Conservation (phyloP, 2,113 vertebrate species). For the Collichthys lucidus region DNA sequence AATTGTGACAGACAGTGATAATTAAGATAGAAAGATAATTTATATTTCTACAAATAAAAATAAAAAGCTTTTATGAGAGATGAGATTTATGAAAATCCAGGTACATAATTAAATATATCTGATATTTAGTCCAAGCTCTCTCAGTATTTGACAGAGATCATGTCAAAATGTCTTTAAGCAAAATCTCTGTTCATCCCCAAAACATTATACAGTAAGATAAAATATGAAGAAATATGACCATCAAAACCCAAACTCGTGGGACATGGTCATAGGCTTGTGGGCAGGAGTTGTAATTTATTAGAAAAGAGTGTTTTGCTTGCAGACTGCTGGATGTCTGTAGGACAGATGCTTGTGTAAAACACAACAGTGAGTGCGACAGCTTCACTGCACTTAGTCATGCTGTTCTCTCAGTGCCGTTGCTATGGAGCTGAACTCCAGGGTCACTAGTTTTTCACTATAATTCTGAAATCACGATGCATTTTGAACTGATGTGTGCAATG, state of each 20-base stretch:
- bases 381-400: slow-evolving; percentile 49
- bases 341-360: slow-evolving; percentile 32
- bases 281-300: not conserved
- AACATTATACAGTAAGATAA: not conserved
- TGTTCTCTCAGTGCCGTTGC: slow-evolving; percentile 52
- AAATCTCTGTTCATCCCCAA: not conserved
- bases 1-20: no score
- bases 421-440: slow-evolving; percentile 40
- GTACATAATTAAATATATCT: not conserved
- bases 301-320: not conserved
- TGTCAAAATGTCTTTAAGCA: not conserved
- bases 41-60: not conserved
- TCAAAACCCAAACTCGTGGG: slow-evolving; percentile 7
- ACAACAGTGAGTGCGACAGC: slow-evolving; percentile 18
- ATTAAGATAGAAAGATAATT: no score
- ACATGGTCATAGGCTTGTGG: not conserved
- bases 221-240: not conserved
- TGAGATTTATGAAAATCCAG: not conserved
- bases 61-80: no score
- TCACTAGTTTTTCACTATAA: slow-evolving; percentile 37
- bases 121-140: not conserved
- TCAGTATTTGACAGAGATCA: not conserved
- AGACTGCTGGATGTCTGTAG: slow-evolving; percentile 8
- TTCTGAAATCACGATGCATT: slow-evolving; percentile 23
- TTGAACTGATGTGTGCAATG: slow-evolving; percentile 1